phyloP scores from a whole-genome alignment of 2,797 vertebrate genomes.

The Acanthis flammea region DNA sequence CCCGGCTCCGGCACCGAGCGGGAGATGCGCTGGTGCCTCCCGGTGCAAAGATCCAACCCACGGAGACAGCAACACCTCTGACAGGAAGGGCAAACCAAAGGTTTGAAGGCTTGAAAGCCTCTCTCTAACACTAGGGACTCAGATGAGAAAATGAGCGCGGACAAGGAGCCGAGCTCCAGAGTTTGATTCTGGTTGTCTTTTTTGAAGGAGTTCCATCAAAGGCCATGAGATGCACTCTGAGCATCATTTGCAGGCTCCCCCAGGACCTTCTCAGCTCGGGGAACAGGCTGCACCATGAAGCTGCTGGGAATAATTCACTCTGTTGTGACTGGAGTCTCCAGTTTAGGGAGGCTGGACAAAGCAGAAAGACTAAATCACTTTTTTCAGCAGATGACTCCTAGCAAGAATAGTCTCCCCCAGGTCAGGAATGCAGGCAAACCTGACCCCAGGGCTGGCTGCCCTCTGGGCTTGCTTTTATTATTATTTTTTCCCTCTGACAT shows the following conservation, averaged over 20 bases:
- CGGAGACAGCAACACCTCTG: fast-evolving
- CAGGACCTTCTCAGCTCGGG: neutral
- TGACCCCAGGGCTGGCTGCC: constrained; percentile 35
- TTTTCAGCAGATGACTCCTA: neutral
- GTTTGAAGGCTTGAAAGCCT: neutral
- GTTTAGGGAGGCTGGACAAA: neutral
- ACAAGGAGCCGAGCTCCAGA: neutral
- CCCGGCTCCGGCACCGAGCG: fast-evolving
- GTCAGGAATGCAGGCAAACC: constrained; percentile 52
- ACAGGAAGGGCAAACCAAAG: fast-evolving
- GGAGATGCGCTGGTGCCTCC: fast-evolving
- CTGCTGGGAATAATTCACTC: neutral
- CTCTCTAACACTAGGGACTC: neutral
- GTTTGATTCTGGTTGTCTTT: neutral
- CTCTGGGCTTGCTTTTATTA: constrained; percentile 21
- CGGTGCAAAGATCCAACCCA: neutral
- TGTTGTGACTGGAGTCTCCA: neutral
- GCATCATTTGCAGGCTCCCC: neutral
- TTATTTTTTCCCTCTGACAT: neutral
- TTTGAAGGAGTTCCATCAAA: neutral
- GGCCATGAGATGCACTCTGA: fast-evolving
- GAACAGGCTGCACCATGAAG: neutral
- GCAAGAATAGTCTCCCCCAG: neutral
- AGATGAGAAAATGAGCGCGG: neutral
- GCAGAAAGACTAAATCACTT: neutral